Base-by-base conservation (phyloP, 2,888 invertebrate genomes). In the Drosophila lutescens region DNA sequence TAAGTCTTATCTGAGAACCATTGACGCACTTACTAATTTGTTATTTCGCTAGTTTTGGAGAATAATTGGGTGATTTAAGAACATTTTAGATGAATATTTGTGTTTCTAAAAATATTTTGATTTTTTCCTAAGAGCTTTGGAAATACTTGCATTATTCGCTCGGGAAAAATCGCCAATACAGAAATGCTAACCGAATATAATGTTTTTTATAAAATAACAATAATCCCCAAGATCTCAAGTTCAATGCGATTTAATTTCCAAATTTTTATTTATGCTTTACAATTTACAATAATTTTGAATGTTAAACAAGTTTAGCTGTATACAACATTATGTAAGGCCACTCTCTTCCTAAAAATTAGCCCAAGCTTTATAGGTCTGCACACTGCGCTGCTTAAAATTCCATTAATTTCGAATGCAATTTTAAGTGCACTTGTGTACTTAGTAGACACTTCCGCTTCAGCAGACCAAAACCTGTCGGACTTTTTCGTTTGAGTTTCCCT, bases 401-500 rank as follows among this genome's bases (percentile, higher is more conserved):
- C 30, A 47, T 47, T 30, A 26, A 30, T 30, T 30, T 47, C 4
- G n/a, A 47, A 44, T 44, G 44, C 44, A n/a, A 26, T 23, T 44
- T 23, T n/a, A 44, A 44, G 46, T 47, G 46, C 46, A 30, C n/a
- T 46, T n/a, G 26, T 13, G 44, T 13, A 46, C 46, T 46, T 26
- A 46, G 46, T 6, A 46, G 46, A 46, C 46, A n/a, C 30, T 47
- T 47, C 15, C 30, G 23, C 46, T 6, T 44, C 7, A 12, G 13
- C 23, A 0, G 2, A 20, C 43, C 12, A 5, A 12, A 1, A 20
- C 12, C 17, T 2, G 2, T 44, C 7, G 7, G 7, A 7, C 7
- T 13, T 23, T 47, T 15, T 3, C 30, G 15, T 47, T 47, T 47
- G 10, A 10, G n/a, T 15, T 47, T 47, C n/a, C 26, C 46, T 10